Evolutionary conservation across 2,797 vertebrate species (phyloP).

Genomic region (Graptemys geographica): DNA sequence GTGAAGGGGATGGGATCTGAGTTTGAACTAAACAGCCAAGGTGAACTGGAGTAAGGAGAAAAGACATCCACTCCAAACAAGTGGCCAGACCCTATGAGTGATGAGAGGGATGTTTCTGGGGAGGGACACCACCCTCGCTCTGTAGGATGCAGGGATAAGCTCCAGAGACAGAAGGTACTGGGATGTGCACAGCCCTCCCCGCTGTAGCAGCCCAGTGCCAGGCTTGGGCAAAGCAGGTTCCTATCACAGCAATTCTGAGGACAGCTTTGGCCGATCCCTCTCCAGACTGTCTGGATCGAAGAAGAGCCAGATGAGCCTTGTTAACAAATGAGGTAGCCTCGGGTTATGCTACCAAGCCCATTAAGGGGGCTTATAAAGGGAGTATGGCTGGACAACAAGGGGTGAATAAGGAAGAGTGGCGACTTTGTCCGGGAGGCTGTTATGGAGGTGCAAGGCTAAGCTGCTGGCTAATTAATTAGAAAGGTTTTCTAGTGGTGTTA

Average conservation of each 20-base stretch:
- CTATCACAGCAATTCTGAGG: not conserved
- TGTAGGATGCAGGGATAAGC: not conserved
- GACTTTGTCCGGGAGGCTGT: constrained; percentile 5
- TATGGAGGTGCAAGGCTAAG: not conserved
- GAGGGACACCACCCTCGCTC: not conserved
- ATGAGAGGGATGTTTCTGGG: not conserved
- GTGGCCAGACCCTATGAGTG: not conserved
- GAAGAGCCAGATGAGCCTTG: not conserved
- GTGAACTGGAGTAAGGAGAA: not conserved
- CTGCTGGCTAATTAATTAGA: constrained; percentile 42
- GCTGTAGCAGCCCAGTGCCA: not conserved
- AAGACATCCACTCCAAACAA: not conserved
- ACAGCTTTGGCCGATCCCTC: not conserved
- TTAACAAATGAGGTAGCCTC: not conserved
- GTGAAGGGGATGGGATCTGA: not conserved
- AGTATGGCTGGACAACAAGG: accelerated
- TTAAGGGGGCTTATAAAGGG: constrained; percentile 47
- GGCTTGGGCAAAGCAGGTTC: not conserved
- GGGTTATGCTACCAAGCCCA: constrained; percentile 47
- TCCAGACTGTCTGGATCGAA: not conserved
- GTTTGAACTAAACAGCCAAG: not conserved
- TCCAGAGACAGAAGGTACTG: not conserved
- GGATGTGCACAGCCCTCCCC: not conserved
- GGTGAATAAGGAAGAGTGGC: not conserved
- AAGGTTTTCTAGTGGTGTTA: constrained; percentile 47